Percentiles rank a stretch among this genome's conserved stretches.
Conservation (phyloP, 2,797 vertebrate genomes). For the Anisognathus igniventris region DNA sequence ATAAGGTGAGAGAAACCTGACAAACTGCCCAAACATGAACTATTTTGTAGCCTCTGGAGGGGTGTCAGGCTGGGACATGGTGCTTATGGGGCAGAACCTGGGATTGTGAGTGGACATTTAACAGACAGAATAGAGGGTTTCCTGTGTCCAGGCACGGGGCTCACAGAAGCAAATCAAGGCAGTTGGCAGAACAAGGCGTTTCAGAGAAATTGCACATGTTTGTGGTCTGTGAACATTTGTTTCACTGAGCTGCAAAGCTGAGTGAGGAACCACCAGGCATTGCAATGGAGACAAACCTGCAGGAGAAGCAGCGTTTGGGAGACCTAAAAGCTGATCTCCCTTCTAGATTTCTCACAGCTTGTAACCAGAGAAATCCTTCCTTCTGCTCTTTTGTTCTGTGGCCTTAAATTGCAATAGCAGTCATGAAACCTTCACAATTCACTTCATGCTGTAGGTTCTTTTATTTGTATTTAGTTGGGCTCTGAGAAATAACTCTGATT, state of each 20-base stretch:
- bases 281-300: background rate
- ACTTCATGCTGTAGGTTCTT: background rate
- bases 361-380: background rate
- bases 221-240: background rate
- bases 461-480: background rate
- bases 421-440: accelerated
- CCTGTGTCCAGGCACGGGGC: background rate
- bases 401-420: background rate
- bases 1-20: background rate
- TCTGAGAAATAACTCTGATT: background rate
- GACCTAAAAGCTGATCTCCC: background rate
- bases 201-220: background rate
- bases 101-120: background rate
- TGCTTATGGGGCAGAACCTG: background rate
- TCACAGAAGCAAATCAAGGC: background rate
- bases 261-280: background rate
- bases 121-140: background rate
- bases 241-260: background rate
- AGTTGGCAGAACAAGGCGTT: background rate
- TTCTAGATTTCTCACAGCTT: background rate
- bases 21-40: background rate
- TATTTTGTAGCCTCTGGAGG: background rate
- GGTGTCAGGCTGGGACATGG: background rate
- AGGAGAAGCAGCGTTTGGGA: background rate
- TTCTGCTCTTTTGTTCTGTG: background rate